Base-by-base conservation (phyloP, 1,140 invertebrate genomes). In the Steinernema khuongi region DNA sequence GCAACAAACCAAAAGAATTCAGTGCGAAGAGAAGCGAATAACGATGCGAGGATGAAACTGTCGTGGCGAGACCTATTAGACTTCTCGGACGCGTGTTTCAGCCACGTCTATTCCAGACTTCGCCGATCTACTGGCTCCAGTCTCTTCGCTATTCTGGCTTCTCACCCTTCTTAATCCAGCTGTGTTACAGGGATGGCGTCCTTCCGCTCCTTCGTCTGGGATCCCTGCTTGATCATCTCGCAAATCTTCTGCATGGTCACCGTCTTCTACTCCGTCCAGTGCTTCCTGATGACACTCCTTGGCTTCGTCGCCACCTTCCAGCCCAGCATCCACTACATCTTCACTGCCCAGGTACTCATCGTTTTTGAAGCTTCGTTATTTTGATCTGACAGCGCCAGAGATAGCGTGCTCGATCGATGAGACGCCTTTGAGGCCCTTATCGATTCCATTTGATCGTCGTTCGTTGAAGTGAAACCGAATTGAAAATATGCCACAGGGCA, bases 171-270 rank as follows among this genome's bases (percentile, higher is more conserved):
- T 19, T 67, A 22, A 28, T 1, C 18, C 28, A 1, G 11, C 28
- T 68, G 7, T 22, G 31, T 2, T 33, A 7, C 29, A 26, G 67
- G 7, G 1, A 79, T 81, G 78, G 30, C 73, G 30, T 43, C 72
- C 1, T 83, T 83, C 44, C 82, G 82, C 1, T 33, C 79, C 30
- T 73, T 78, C 28, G 76, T 80, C 18, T 83, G 83, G 83, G 82
- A 97, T 86, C 89, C 94, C 76, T 93, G 96, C 32, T 88, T 97
- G 31, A 97, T 97, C 78, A 95, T 97, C 86, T 95, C 93, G 36
- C 95, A 97, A 87, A 97, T 97, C 93, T 93, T 96, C n/a, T 90
- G 92, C 79, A 95, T 97, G 93, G 81, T 85, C 66, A 78, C 78
- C 19, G 67, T 84, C 14, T 83, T 83, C 71, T 83, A 83, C 36